Evolutionary conservation across 2,888 invertebrate species (phyloP), one percentile per base, ranked within the genome.

Genomic region (Salpingus planirostris): DNA sequence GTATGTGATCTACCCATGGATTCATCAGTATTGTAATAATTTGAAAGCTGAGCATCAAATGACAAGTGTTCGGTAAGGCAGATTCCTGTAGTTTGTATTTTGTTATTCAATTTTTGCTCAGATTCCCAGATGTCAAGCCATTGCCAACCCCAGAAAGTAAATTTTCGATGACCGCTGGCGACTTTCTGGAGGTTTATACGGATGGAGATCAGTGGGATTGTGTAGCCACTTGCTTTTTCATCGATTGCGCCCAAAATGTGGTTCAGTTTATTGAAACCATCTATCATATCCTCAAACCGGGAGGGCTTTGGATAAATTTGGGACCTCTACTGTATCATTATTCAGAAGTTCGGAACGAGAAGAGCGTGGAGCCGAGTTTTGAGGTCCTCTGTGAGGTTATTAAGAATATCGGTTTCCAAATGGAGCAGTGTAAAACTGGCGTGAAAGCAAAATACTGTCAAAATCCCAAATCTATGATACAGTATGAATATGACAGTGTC

Each of bases 201-300:
- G 73, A 74, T 22, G 53, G 67, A 24, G 76, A 81, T 39, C 73
- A 78, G 29, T 95, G 93, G 86, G 80, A 93, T 55, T 92, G 90
- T 58, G 80, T 99, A 0, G 88, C 90, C 0, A 93, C 96, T 0
- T 95, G 96, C 48, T 98, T 98, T 68, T 99, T 98, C 64, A 88
- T 98, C 33, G 98, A 99, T 66, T 98, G 98, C 54, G 96, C 96
- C 1, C 87, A 89, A 37, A 98, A 98, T 62, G 82, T 97, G 11
- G 83, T 96, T 2, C 84, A 87, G 54, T 97, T 96, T 55, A 81
- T 98, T 15, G 92, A 96, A 68, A 78, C 84, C 27, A 96, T 97
- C 59, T 86, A 81, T 64, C 74, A 76, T 51, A 89, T 96, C 47
- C 66, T 98, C 4, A 86, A 84, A 57, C 90, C 92, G 1, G 95